phyloP scores from a whole-genome alignment of 2,113 vertebrate species.

The Garra rufa region DNA sequence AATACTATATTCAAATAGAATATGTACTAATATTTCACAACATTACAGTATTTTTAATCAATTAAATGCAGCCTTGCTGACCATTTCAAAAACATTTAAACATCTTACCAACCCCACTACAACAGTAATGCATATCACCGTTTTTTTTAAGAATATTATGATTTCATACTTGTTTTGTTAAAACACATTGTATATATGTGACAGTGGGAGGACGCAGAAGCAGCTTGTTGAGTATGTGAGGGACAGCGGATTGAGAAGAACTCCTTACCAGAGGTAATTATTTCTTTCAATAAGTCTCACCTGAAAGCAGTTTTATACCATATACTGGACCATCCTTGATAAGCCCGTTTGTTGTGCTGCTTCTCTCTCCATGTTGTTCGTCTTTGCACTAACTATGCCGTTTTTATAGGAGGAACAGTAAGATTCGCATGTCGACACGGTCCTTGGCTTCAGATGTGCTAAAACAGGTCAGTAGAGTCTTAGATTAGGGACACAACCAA shows the following conservation, averaged over 20 bases:
- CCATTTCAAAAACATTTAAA: neutral
- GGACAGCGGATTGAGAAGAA: conserved; percentile 86
- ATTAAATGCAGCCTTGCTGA: no score
- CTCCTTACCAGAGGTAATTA: conserved; percentile 88
- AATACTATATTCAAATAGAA: neutral
- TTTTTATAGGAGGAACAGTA: conserved; percentile 87
- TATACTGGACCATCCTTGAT: neutral
- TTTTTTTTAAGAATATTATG: neutral
- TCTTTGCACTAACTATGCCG: conserved; percentile 58
- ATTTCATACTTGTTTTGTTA: neutral
- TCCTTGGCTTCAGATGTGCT: conserved; percentile 77
- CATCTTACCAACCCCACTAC: neutral
- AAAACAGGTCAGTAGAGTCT: conserved; percentile 84
- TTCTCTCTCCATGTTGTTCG: neutral
- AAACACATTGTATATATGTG: conserved; percentile 46
- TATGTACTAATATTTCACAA: neutral
- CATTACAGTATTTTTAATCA: neutral
- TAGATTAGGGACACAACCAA: neutral
- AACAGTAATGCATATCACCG: neutral
- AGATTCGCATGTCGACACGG: conserved; percentile 78
- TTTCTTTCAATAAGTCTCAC: neutral
- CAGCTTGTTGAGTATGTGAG: conserved; percentile 91
- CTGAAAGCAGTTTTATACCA: neutral
- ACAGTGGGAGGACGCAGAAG: conserved; percentile 94
- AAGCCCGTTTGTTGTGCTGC: conserved; percentile 14